phyloP scores from a whole-genome alignment of 2,888 invertebrate genomes.

The Cataglyphis cursor region DNA sequence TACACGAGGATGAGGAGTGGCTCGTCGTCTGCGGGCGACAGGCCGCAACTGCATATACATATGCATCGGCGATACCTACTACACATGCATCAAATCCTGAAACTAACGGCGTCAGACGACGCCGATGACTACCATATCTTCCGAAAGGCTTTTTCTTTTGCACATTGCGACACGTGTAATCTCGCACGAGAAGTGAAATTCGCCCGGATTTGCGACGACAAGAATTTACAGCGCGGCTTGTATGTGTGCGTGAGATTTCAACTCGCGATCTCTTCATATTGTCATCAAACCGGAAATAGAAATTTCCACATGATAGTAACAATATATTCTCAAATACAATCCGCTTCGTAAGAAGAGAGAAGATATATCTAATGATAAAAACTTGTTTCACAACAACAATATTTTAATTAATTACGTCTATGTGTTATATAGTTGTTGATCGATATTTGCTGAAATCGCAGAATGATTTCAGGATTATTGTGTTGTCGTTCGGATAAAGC shows the following conservation, averaged over 20 bases:
- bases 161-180: conserved; percentile 17
- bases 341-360: neutral
- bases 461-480: neutral
- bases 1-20: conserved; percentile 21
- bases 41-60: conserved; percentile 52
- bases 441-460: neutral
- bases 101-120: neutral
- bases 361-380: neutral
- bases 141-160: conserved; percentile 25
- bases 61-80: conserved; percentile 32
- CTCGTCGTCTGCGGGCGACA: conserved; percentile 58
- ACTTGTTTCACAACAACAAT: neutral
- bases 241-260: neutral
- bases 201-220: neutral
- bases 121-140: neutral
- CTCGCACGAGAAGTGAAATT: conserved; percentile 3
- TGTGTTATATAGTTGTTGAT: neutral
- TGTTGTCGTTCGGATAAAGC: neutral
- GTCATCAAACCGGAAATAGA: neutral
- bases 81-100: conserved; percentile 18
- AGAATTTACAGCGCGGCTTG: conserved; percentile 8
- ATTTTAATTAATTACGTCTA: neutral
- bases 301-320: neutral
- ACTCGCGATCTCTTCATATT: neutral
- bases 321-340: neutral